Evolutionary conservation across 2,888 invertebrate genomes (phyloP).

Genomic region (Netelia fuscicornis): DNA sequence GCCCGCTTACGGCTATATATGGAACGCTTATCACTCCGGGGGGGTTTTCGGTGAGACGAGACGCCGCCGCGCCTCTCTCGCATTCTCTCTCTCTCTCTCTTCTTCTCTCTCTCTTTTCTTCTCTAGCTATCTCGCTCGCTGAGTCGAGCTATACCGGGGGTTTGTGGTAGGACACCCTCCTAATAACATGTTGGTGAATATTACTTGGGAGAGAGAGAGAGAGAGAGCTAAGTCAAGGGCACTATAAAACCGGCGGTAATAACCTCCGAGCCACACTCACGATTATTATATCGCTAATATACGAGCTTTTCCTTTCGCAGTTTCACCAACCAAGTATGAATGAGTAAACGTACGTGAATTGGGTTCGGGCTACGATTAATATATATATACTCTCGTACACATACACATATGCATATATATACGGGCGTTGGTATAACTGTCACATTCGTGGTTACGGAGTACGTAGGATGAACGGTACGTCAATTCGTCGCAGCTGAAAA

Average conservation of each 20-base stretch:
- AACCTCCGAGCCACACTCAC: slow-evolving; percentile 1
- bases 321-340: slow-evolving; percentile 42
- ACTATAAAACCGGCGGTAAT: slow-evolving; percentile 67
- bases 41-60: slow-evolving; percentile 52
- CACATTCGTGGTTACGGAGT: slow-evolving; percentile 1
- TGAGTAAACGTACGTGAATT: slow-evolving; percentile 44
- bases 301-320: slow-evolving; percentile 37
- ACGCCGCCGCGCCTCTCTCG: slow-evolving; percentile 47
- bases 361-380: background rate
- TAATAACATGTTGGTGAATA: slow-evolving; percentile 52
- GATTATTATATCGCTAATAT: slow-evolving; percentile 3
- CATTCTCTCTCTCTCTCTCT: slow-evolving; percentile 24
- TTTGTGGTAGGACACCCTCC: slow-evolving; percentile 42
- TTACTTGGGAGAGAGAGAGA: slow-evolving; percentile 31
- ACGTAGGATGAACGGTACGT: background rate
- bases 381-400: slow-evolving; percentile 9
- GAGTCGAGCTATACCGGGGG: background rate
- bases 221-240: slow-evolving; percentile 55
- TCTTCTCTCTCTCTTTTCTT: background rate
- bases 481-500: no score
- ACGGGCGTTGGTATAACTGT: slow-evolving; percentile 18
- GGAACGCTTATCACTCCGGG: slow-evolving; percentile 63
- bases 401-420: slow-evolving; percentile 19
- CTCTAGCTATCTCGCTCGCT: slow-evolving; percentile 10
- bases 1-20: slow-evolving; percentile 62